These are phyloP conservation scores for Gonioctena quinquepunctata DNA, from an alignment of 1,140 invertebrate genomes.

Conservation along the genomic window DNA sequence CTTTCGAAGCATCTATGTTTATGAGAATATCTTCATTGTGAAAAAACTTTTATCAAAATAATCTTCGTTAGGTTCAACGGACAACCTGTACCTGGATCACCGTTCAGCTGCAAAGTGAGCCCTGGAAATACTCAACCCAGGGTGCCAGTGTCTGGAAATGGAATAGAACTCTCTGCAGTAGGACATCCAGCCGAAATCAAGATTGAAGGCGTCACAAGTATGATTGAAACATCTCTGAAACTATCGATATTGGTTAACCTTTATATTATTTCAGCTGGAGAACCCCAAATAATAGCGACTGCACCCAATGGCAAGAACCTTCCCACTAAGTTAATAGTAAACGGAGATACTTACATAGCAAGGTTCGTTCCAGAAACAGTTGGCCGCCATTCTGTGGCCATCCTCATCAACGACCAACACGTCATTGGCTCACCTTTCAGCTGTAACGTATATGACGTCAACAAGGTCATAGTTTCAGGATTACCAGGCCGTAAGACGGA, in stretches of 20 bases:
- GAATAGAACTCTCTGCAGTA: conserved; percentile 63
- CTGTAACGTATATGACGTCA: conserved; percentile 91
- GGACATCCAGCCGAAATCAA: conserved; percentile 61
- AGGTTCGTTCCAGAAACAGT: conserved; percentile 83
- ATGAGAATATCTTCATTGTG: too few species aligned
- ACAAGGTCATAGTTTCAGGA: conserved; percentile 80
- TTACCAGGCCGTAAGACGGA: conserved; percentile 58
- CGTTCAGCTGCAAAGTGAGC: conserved; percentile 81
- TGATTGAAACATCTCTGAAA: too few species aligned
- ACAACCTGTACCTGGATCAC: conserved; percentile 90
- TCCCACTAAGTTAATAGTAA: conserved; percentile 64
- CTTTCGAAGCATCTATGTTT: too few species aligned
- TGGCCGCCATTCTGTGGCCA: conserved; percentile 81
- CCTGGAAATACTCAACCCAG: conserved; percentile 57
- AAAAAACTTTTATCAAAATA: neutral
- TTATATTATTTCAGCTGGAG: conserved; percentile 60
- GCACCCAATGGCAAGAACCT: conserved; percentile 79
- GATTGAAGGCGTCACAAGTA: conserved; percentile 60
- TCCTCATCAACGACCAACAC: conserved; percentile 79
- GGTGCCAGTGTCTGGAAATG: conserved; percentile 62
- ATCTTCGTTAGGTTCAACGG: conserved; percentile 83
- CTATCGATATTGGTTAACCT: too few species aligned
- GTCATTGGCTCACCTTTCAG: conserved; percentile 90
- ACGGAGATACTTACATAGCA: conserved; percentile 71
- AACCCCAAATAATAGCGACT: conserved; percentile 73